Percentiles rank a stretch among this genome's conserved stretches.
Conservation (phyloP, 2,113 vertebrate species). For the Kryptolebias marmoratus region DNA sequence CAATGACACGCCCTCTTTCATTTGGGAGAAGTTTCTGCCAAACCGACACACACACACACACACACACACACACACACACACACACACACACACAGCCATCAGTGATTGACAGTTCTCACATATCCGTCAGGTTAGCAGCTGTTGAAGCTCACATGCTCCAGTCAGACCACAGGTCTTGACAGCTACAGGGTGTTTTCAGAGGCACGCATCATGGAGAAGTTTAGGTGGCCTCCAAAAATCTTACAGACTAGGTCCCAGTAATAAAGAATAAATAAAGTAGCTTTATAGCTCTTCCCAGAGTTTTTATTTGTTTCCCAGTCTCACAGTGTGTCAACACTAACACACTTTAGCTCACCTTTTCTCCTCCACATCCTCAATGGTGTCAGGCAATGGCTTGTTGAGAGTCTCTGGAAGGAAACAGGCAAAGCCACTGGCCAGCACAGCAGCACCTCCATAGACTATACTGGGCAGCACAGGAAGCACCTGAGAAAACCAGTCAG, state of each 20-base stretch:
- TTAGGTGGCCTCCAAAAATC: not conserved
- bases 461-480: constrained; percentile 83
- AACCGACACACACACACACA: constrained; percentile 35
- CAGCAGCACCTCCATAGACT: constrained; percentile 81
- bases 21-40: not conserved
- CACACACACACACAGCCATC: too few species aligned
- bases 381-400: constrained; percentile 85
- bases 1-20: constrained; percentile 2
- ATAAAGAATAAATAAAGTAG: not conserved
- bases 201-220: not conserved
- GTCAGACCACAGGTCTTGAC: too few species aligned
- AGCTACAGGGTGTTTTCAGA: too few species aligned
- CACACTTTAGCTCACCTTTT: constrained; percentile 61
- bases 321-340: not conserved
- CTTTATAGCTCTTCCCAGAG: not conserved
- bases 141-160: too few species aligned
- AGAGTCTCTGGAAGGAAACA: constrained; percentile 88
- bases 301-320: too few species aligned
- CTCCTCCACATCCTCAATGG: constrained; percentile 85
- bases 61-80: too few species aligned
- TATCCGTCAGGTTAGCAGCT: not conserved
- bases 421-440: constrained; percentile 76
- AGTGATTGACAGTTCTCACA: not conserved
- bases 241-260: not conserved
- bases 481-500: constrained; percentile 56